These are phyloP conservation scores for Lamprologus lemairii DNA, from an alignment of 2,113 vertebrate genomes.

Conservation along the genomic window DNA sequence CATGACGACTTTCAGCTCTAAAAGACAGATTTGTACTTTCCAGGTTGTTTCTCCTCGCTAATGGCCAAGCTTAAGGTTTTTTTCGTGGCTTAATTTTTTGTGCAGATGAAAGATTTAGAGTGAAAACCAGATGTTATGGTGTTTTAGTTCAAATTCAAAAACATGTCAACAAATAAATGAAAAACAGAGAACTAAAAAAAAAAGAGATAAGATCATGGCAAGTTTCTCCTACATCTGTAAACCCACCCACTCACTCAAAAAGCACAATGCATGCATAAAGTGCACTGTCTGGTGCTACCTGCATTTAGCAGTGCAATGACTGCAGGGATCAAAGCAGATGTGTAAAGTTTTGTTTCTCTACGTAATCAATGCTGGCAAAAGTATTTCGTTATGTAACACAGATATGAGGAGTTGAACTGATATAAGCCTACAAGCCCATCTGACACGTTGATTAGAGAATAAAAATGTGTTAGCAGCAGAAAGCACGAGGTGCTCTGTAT, in stretches of 20 bases:
- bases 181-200: background rate
- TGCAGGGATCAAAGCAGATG: background rate
- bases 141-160: background rate
- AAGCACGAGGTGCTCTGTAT: background rate
- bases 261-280: background rate
- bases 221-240: background rate
- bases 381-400: background rate
- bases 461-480: background rate
- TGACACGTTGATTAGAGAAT: background rate
- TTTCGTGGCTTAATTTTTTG: background rate
- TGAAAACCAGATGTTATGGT: rapidly evolving
- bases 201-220: background rate
- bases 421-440: background rate
- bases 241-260: background rate
- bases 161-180: background rate
- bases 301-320: background rate
- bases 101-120: background rate
- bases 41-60: background rate
- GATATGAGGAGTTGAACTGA: background rate
- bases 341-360: background rate
- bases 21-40: background rate
- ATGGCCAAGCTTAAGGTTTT: background rate
- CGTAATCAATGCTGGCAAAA: background rate
- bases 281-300: background rate
- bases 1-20: background rate